A percentile compares a stretch with the other conserved stretches of the same genome.
phyloP scores from a whole-genome alignment of 2,113 vertebrate species.

The Oncorhynchus masou region DNA sequence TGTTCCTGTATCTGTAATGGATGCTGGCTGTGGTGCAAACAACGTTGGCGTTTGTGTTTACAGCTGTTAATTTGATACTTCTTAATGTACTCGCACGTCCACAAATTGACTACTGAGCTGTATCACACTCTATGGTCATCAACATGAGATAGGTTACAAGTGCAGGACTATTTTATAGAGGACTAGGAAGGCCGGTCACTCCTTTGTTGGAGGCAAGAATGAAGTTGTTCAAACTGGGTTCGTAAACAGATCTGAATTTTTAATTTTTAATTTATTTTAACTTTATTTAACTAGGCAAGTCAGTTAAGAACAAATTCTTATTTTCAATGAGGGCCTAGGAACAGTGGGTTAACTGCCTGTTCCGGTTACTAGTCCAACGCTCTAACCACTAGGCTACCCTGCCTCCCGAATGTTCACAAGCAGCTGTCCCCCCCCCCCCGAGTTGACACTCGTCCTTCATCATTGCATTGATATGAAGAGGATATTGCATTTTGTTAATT shows the following conservation, averaged over 20 bases:
- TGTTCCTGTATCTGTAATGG: conserved; percentile 74
- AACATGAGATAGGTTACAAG: conserved; percentile 37
- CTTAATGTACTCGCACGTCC: conserved; percentile 69
- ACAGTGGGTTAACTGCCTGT: too few species aligned
- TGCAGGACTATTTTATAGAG: conserved; percentile 10
- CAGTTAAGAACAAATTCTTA: too few species aligned
- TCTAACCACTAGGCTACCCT: too few species aligned
- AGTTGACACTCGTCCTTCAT: neutral
- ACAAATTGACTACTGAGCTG: conserved; percentile 70
- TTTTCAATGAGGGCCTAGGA: too few species aligned
- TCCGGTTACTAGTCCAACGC: too few species aligned
- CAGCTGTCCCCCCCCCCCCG: neutral
- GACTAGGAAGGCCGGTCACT: conserved; percentile 37
- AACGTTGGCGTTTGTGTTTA: conserved; percentile 65
- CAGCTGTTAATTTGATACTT: conserved; percentile 67
- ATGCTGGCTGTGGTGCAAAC: conserved; percentile 67
- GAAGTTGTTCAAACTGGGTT: conserved; percentile 12
- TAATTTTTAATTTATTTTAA: too few species aligned
- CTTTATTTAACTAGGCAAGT: too few species aligned
- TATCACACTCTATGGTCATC: conserved; percentile 43
- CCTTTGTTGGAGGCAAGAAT: conserved; percentile 24
- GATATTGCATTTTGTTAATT: conserved; percentile 10
- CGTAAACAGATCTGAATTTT: neutral
- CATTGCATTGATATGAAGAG: conserved; percentile 19
- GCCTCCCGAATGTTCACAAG: conserved; percentile 2